A percentile compares a stretch with the other conserved stretches of the same genome.
Conservation (phyloP, 2,113 vertebrate genomes). For the Speoplatyrhinus poulsoni region DNA sequence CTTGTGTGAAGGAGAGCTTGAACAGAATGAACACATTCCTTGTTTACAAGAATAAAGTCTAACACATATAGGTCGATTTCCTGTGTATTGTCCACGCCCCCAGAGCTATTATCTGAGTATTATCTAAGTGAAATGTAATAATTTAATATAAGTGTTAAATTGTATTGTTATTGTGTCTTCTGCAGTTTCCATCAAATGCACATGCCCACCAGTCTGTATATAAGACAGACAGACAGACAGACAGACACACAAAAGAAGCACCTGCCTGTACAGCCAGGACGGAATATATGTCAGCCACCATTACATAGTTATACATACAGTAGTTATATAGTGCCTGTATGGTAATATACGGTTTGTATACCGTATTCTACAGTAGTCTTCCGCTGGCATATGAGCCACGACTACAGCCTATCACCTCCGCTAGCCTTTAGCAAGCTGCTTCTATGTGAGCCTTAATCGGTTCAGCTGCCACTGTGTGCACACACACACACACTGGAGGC, state of each 20-base stretch:
- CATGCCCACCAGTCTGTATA: not conserved
- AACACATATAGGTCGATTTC: not conserved
- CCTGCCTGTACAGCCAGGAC: not conserved
- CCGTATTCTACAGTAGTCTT: no score
- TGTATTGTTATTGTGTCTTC: no score
- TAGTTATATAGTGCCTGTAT: no score
- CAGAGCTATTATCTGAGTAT: not conserved
- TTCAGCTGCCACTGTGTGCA: constrained; percentile 2
- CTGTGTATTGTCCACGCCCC: not conserved
- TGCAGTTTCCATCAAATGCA: no score
- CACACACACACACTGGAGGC: not conserved
- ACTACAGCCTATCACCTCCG: not conserved
- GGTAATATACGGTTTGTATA: no score
- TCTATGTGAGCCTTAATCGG: not conserved
- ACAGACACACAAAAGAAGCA: not conserved
- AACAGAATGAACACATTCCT: not conserved
- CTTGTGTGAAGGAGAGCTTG: no score
- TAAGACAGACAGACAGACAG: not conserved
- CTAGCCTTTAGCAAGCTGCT: not conserved
- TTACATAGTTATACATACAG: not conserved
- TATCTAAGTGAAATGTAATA: no score
- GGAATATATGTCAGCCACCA: not conserved
- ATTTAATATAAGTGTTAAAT: no score
- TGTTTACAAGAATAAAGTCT: not conserved
- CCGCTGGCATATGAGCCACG: not conserved